phyloP scores from a whole-genome alignment of 2,113 vertebrate species.

The Brachypodius melanocephalos region DNA sequence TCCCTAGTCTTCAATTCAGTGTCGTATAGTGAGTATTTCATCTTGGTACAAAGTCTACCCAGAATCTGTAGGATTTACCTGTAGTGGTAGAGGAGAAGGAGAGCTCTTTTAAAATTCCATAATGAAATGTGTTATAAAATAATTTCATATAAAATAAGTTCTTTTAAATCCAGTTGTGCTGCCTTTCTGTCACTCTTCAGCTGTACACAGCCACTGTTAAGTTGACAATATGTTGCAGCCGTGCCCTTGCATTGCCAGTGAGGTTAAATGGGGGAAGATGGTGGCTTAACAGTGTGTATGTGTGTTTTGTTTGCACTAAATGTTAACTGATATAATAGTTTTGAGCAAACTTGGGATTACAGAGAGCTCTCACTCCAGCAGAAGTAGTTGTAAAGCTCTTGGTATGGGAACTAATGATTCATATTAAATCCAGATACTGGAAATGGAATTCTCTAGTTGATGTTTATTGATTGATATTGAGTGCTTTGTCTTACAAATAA shows the following conservation, averaged over 20 bases:
- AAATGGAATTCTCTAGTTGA: not conserved
- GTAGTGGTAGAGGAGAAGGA: not conserved
- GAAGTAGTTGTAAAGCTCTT: not conserved
- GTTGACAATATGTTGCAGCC: not conserved
- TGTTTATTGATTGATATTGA: not conserved
- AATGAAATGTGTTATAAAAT: not conserved
- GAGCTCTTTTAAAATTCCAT: not conserved
- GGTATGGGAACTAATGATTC: not conserved
- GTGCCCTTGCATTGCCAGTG: accelerated
- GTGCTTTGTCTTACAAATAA: not conserved
- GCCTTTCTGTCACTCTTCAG: not conserved
- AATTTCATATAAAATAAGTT: not conserved
- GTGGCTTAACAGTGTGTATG: not conserved
- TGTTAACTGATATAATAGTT: not conserved
- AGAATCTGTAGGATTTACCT: not conserved
- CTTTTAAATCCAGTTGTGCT: not conserved
- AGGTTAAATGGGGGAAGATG: not conserved
- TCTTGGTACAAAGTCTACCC: not conserved
- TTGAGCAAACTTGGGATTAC: not conserved
- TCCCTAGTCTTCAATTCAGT: not conserved
- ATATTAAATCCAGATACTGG: not conserved
- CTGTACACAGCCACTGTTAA: not conserved
- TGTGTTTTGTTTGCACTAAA: not conserved
- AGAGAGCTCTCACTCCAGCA: not conserved
- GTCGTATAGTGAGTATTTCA: not conserved